A percentile compares a stretch with the other conserved stretches of the same genome.
Evolutionary conservation across 2,113 vertebrate species (phyloP).

Genomic region (Lophura nycthemera): DNA sequence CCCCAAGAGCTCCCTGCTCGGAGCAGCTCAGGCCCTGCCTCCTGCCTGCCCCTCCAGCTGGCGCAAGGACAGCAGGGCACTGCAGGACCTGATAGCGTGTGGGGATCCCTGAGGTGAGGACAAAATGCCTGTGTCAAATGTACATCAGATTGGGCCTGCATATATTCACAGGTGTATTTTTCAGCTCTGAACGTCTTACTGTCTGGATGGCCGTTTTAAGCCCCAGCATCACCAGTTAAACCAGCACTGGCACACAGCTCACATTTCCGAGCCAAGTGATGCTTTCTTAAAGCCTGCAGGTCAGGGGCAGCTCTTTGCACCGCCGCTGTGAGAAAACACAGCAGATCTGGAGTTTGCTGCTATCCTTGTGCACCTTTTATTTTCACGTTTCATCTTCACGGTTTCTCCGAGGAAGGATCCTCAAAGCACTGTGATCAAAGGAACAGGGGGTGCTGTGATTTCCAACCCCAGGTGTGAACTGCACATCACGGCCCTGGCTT

Average conservation of each 20-base stretch:
- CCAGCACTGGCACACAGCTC: accelerated
- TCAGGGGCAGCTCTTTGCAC: background rate
- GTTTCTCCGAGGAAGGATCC: accelerated
- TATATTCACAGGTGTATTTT: background rate
- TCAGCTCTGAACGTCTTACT: background rate
- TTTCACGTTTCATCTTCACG: background rate
- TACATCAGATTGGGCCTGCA: background rate
- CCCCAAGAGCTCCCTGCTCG: background rate
- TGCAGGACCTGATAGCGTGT: background rate
- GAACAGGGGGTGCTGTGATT: background rate
- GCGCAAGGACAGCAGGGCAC: too few relatives aligned
- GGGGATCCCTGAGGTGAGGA: background rate
- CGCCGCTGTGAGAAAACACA: background rate
- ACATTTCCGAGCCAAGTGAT: background rate
- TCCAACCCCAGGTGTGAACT: accelerated
- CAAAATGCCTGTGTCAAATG: background rate
- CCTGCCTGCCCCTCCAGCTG: too few relatives aligned
- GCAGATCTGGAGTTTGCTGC: background rate
- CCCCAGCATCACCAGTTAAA: background rate
- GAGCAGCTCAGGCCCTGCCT: background rate
- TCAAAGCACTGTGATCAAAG: background rate
- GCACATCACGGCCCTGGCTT: background rate
- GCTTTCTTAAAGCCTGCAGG: background rate
- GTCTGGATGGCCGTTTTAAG: background rate
- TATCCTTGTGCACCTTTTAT: background rate